phyloP scores from a whole-genome alignment of 2,797 vertebrate species.

The Enteromius unitaeniatus region DNA sequence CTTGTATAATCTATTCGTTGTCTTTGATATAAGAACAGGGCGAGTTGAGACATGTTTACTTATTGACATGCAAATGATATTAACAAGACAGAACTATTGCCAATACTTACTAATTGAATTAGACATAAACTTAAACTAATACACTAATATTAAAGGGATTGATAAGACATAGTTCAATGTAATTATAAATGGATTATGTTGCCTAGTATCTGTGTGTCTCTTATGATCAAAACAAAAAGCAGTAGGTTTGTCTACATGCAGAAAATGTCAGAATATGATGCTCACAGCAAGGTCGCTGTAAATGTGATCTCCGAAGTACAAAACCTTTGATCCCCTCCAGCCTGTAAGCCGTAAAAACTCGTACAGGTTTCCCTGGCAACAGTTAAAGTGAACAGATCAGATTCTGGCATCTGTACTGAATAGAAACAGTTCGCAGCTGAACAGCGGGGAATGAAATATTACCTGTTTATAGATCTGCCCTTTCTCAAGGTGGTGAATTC shows the following conservation, averaged over 20 bases:
- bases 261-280: conserved; percentile 4
- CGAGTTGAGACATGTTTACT: not conserved
- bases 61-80: not conserved
- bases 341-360: conserved; percentile 98
- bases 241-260: conserved; percentile 28
- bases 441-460: not conserved
- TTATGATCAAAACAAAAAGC: not conserved
- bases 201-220: not conserved
- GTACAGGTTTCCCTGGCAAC: conserved; percentile 91
- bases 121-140: not conserved
- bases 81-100: not conserved
- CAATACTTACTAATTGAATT: too few species aligned
- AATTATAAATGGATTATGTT: not conserved
- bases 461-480: conserved; percentile 99
- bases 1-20: not conserved
- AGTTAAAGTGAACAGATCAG: conserved; percentile 55
- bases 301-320: conserved; percentile 99
- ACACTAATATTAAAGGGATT: not conserved
- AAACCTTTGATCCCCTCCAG: conserved; percentile 96
- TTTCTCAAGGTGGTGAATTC: conserved; percentile 93
- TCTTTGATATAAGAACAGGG: not conserved
- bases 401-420: not conserved
- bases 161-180: not conserved
- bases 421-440: not conserved
- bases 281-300: conserved; percentile 98